phyloP scores from a whole-genome alignment of 2,888 invertebrate species.

The Ectropis crepuscularia region DNA sequence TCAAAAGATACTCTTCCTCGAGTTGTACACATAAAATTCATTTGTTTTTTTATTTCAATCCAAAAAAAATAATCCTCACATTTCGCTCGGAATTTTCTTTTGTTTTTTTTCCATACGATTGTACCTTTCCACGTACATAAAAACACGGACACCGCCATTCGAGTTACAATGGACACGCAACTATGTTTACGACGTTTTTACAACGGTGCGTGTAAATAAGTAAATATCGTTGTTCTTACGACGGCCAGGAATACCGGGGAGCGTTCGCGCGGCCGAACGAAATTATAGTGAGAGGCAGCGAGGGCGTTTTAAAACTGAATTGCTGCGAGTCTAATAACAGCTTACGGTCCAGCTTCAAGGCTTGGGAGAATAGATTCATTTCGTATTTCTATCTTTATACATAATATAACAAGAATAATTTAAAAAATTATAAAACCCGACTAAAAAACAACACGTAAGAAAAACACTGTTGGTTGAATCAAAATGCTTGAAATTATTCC shows the following conservation, averaged over 20 bases:
- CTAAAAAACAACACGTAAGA: too few species aligned
- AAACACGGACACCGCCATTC: conserved; percentile 53
- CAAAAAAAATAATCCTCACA: not conserved
- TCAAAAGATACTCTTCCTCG: not conserved
- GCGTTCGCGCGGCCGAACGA: conserved; percentile 5
- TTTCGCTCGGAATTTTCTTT: conserved; percentile 12
- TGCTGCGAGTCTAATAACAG: not conserved
- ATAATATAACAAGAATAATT: too few species aligned
- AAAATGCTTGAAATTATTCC: too few species aligned
- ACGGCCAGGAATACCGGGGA: conserved; percentile 29
- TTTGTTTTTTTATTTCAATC: too few species aligned
- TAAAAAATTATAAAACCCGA: too few species aligned
- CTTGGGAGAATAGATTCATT: too few species aligned
- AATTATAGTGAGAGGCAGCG: conserved; percentile 9
- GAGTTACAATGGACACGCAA: conserved; percentile 59
- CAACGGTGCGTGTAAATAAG: conserved; percentile 57
- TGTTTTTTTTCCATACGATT: conserved; percentile 39
- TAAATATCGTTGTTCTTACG: conserved; percentile 49
- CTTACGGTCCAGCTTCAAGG: too few species aligned
- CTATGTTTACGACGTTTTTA: conserved; percentile 66
- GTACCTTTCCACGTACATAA: conserved; percentile 52
- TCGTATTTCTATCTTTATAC: too few species aligned
- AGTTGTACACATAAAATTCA: too few species aligned
- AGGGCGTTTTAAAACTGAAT: not conserved
- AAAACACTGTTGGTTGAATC: too few species aligned